Evolutionary conservation across 2,113 vertebrate genomes (phyloP).

Genomic region (Chiloscyllium plagiosum): DNA sequence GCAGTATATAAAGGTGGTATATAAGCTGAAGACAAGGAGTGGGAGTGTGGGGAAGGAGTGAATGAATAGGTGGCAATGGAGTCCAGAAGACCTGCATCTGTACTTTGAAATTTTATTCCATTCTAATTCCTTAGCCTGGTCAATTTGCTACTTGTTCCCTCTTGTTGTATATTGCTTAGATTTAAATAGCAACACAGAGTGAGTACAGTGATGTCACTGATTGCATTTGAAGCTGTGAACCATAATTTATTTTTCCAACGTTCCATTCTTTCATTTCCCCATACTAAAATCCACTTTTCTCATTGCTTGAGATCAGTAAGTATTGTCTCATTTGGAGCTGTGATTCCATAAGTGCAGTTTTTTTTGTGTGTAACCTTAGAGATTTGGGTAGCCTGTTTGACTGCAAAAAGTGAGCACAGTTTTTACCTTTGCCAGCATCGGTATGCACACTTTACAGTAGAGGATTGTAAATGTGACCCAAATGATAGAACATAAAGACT

Average conservation of each 20-base stretch:
- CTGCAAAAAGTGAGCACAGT: neutral
- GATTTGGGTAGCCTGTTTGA: neutral
- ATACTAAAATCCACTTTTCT: neutral
- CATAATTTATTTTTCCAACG: neutral
- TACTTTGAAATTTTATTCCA: neutral
- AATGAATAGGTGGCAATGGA: neutral
- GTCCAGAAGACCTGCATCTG: too few relatives aligned
- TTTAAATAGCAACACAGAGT: neutral
- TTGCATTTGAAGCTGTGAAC: neutral
- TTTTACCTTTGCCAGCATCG: neutral
- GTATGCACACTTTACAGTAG: neutral
- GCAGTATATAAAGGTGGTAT: too few relatives aligned
- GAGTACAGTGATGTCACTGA: neutral
- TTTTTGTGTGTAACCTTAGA: neutral
- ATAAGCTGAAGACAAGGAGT: too few relatives aligned
- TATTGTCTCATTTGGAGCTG: neutral
- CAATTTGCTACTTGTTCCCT: neutral
- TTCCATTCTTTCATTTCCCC: neutral
- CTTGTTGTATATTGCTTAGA: neutral
- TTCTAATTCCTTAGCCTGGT: neutral
- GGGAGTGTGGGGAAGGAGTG: too few relatives aligned
- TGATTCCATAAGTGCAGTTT: neutral
- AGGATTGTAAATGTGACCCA: neutral
- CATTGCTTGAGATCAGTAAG: neutral
- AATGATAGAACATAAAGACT: neutral